Conservation (phyloP, 2,113 vertebrate genomes). For the Archilochus colubris region DNA sequence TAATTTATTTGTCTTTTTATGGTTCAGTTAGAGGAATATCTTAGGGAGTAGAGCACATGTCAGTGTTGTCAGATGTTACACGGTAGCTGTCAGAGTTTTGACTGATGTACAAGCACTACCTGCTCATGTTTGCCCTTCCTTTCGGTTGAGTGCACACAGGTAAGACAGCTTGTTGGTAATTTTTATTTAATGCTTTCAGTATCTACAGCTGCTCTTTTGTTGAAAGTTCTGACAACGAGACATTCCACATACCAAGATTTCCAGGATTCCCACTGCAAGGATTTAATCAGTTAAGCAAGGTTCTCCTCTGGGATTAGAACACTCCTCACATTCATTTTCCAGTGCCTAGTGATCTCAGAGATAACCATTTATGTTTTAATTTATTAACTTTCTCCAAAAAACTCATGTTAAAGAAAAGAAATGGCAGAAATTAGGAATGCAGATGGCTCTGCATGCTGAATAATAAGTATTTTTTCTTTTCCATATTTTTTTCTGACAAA, state of each 20-base stretch:
- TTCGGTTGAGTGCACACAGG: constrained; percentile 79
- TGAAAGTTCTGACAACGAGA: constrained; percentile 76
- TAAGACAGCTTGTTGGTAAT: constrained; percentile 85
- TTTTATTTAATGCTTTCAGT: constrained; percentile 78
- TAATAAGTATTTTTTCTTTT: background rate
- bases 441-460: background rate
- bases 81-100: constrained; percentile 86
- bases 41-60: constrained; percentile 78
- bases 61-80: constrained; percentile 87
- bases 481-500: background rate
- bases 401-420: constrained; percentile 19
- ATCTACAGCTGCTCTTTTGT: constrained; percentile 69
- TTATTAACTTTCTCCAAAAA: constrained; percentile 9
- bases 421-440: background rate
- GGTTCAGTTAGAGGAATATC: constrained; percentile 82
- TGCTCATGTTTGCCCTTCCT: constrained; percentile 84
- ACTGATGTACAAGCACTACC: constrained; percentile 84
- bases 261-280: constrained; percentile 58
- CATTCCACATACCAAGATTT: constrained; percentile 61
- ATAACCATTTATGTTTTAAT: constrained; percentile 53
- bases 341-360: constrained; percentile 5
- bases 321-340: constrained; percentile 20
- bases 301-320: constrained; percentile 65
- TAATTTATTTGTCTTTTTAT: constrained; percentile 91
- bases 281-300: constrained; percentile 53